Percentiles rank a stretch among this genome's conserved stretches.
Evolutionary conservation across 1,140 invertebrate genomes (phyloP).

Genomic region (Drosophila willistoni): DNA sequence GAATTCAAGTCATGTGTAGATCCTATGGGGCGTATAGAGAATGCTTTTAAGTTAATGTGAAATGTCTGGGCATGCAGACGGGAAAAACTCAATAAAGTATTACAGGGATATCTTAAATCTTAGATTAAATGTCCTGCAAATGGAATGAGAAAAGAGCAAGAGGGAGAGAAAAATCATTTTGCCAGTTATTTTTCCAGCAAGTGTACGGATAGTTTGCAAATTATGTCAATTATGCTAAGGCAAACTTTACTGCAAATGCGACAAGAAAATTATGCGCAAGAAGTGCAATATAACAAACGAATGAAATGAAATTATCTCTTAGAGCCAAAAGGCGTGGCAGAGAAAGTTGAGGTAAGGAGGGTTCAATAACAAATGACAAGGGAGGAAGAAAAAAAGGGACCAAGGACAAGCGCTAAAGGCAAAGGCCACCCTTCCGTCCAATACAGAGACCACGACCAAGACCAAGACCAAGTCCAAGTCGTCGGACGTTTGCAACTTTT

Average conservation of each 20-base stretch:
- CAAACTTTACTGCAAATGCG: slow-evolving; percentile 45
- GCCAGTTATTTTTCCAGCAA: background rate
- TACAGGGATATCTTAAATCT: slow-evolving; percentile 8
- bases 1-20: slow-evolving; percentile 47
- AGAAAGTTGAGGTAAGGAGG: background rate
- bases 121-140: slow-evolving; percentile 36
- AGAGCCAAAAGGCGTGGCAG: background rate
- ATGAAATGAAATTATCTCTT: slow-evolving; percentile 45
- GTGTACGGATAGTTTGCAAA: slow-evolving; percentile 33
- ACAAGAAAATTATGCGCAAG: slow-evolving; percentile 51
- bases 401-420: slow-evolving; percentile 23
- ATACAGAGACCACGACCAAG: background rate
- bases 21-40: slow-evolving; percentile 9
- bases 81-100: slow-evolving; percentile 27
- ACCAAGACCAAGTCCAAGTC: background rate
- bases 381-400: slow-evolving; percentile 25
- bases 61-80: slow-evolving; percentile 55
- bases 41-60: slow-evolving; percentile 41
- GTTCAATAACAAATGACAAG: slow-evolving; percentile 45
- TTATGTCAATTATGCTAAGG: slow-evolving; percentile 53
- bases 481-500: slow-evolving; percentile 43
- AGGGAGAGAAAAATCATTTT: background rate
- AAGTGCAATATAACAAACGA: slow-evolving; percentile 40
- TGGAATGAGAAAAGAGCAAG: slow-evolving; percentile 29
- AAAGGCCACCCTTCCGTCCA: slow-evolving; percentile 4